Evolutionary conservation across 1,140 invertebrate species (phyloP), one percentile per base, ranked within the genome.

Genomic region (Leptinotarsa defecta): DNA sequence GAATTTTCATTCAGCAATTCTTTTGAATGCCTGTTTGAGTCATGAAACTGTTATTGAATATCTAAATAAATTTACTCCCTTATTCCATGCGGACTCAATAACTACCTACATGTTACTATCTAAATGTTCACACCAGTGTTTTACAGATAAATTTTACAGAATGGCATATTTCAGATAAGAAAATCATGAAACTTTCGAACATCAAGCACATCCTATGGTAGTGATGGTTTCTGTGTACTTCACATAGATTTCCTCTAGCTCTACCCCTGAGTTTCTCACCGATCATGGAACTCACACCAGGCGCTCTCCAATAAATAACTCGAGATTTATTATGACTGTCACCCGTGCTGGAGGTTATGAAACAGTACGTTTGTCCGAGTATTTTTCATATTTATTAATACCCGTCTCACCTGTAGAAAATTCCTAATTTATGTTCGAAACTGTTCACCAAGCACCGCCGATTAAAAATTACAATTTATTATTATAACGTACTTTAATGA

Each of bases 341-440:
- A 27, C 61, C 71, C n/a, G 27, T 49, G 71, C 71, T 62, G 17
- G 71, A 63, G 62, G 71, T 73, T 73, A 73, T 73, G 71, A 73
- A 73, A 73, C 71, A 73, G 57, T 73, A 52, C 52, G 71, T 73
- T 73, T 73, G 71, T 73, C 57, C 71, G 71, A 43, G 62, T 73
- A 73, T 73, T 73, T 73, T 73, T 73, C 71, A 63, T 73, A 64
- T 73, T 64, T 73, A 73, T 73, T 73, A 73, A 73, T 73, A 73
- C 71, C 71, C 57, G 71, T 73, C 71, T 65, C 48, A 43, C 22
- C 71, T 65, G 62, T 63, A 73, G 65, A 48, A 73, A 73, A 73
- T 73, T 73, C 43, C 34, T 64, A 43, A 73, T 73, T 73, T 73
- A 73, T 65, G 71, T 17, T 15, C 20, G 17, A 62, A 49, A 48